These are phyloP conservation scores for Sphaerophoria rueppellii DNA, from an alignment of 2,888 invertebrate genomes.

Conservation along the genomic window DNA sequence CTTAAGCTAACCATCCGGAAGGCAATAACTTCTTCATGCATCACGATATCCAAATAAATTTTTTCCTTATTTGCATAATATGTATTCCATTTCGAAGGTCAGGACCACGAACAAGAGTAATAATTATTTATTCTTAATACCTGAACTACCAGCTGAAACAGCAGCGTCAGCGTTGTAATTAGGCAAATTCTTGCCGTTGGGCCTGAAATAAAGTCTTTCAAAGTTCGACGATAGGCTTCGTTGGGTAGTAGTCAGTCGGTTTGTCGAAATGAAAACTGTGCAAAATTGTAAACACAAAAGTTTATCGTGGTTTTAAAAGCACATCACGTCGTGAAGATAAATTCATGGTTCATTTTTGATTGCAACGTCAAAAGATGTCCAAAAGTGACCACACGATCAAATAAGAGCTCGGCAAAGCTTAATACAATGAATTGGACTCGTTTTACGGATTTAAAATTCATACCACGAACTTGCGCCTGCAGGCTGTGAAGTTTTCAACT, in stretches of 20 bases:
- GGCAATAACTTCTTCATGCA: conserved; percentile 11
- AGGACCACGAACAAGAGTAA: conserved; percentile 26
- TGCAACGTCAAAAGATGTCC: conserved; percentile 58
- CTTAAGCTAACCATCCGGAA: conserved; percentile 12
- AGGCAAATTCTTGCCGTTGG: neutral
- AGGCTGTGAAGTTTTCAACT: conserved; percentile 1
- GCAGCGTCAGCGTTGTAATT: conserved; percentile 6
- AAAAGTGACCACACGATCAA: conserved; percentile 59
- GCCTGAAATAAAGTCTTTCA: neutral
- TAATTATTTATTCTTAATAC: conserved; percentile 4
- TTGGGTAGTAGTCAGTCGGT: neutral
- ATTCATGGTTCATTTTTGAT: conserved; percentile 45
- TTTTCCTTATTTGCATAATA: conserved; percentile 24
- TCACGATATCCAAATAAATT: conserved; percentile 29
- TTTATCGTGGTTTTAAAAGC: conserved; percentile 38
- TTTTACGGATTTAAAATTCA: conserved; percentile 45
- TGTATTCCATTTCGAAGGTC: conserved; percentile 22
- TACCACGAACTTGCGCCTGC: conserved; percentile 5
- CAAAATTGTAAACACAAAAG: neutral
- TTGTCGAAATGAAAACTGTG: neutral
- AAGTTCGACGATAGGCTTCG: conserved; percentile 9
- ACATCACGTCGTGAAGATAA: conserved; percentile 49
- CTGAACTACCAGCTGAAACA: neutral
- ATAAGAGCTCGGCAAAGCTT: conserved; percentile 13
- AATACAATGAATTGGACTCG: conserved; percentile 27